Conservation (phyloP, 2,797 vertebrate genomes). For the Dermochelys coriacea region DNA sequence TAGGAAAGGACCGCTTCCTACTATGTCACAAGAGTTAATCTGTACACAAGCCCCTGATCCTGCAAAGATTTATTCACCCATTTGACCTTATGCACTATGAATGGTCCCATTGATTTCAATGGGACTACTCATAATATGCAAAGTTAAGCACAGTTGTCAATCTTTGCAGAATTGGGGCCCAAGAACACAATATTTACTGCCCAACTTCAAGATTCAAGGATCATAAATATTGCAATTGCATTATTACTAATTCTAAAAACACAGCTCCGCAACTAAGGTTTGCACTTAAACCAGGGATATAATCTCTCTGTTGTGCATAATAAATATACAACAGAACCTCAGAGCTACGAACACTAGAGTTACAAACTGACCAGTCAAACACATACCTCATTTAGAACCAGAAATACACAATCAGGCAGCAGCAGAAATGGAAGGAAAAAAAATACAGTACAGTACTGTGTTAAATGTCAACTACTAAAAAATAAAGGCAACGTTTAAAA, state of each 20-base stretch:
- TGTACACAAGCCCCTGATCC: not conserved
- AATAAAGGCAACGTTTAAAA: too few relatives aligned
- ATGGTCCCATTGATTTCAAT: not conserved
- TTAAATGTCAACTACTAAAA: too few relatives aligned
- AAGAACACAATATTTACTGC: not conserved
- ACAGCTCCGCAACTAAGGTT: not conserved
- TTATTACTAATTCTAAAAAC: not conserved
- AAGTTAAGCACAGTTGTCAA: not conserved
- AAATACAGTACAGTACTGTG: too few relatives aligned
- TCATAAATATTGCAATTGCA: not conserved
- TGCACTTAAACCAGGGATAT: not conserved
- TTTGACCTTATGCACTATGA: fast-evolving
- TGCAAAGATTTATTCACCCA: not conserved
- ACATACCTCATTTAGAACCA: too few relatives aligned
- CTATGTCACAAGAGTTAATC: not conserved
- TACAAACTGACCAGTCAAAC: too few relatives aligned
- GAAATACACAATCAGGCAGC: too few relatives aligned
- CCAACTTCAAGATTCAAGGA: not conserved
- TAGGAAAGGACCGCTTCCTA: not conserved
- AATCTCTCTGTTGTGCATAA: not conserved
- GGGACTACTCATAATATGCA: not conserved
- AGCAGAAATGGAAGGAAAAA: too few relatives aligned
- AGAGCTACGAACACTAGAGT: too few relatives aligned
- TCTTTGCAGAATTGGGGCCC: not conserved
- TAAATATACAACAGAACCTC: not conserved